These are phyloP conservation scores for Ditula angustiorana DNA, from an alignment of 2,888 invertebrate species.

Conservation along the genomic window DNA sequence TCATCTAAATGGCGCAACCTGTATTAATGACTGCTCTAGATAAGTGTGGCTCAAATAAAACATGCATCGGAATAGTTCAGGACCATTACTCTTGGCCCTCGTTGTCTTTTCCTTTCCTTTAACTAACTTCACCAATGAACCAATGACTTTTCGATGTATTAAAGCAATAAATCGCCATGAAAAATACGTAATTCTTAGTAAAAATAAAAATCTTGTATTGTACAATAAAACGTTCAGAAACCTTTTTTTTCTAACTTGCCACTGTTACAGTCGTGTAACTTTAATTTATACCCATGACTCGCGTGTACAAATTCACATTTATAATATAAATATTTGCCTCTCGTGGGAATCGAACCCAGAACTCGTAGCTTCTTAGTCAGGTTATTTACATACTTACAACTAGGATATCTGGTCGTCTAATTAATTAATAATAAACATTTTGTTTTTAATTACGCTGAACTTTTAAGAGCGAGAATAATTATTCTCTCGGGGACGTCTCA, in stretches of 20 bases:
- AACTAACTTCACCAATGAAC: conserved; percentile 52
- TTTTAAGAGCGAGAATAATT: conserved; percentile 56
- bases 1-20: too few relatives aligned
- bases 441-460: conserved; percentile 51
- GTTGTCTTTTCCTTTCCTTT: conserved; percentile 71
- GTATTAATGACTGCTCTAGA: conserved; percentile 53
- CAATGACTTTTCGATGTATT: background rate
- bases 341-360: too few relatives aligned
- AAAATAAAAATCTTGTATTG: too few relatives aligned
- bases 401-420: background rate
- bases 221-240: too few relatives aligned
- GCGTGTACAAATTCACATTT: too few relatives aligned
- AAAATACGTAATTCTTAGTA: background rate
- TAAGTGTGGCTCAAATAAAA: conserved; percentile 61
- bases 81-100: conserved; percentile 80
- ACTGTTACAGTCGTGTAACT: too few relatives aligned
- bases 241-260: too few relatives aligned
- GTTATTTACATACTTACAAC: too few relatives aligned
- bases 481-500: conserved; percentile 49
- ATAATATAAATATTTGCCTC: too few relatives aligned
- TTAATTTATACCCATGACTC: too few relatives aligned
- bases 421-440: background rate
- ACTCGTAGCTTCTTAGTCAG: too few relatives aligned
- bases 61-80: conserved; percentile 76
- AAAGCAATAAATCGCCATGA: background rate